phyloP scores from a whole-genome alignment of 2,113 vertebrate species.

The Gymnorhina tibicen region DNA sequence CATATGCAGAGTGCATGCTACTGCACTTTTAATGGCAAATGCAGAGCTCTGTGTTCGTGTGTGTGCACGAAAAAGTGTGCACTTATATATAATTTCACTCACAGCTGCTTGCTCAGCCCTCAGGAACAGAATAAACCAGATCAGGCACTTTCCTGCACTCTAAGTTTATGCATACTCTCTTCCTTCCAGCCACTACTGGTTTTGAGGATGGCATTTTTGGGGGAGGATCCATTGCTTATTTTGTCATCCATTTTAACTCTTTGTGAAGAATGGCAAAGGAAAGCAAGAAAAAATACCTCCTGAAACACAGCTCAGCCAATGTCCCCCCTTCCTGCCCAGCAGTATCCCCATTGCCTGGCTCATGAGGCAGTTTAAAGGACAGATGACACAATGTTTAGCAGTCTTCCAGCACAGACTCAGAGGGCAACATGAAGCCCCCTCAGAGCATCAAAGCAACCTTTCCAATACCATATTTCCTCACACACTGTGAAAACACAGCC shows the following conservation, averaged over 20 bases:
- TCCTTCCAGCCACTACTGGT: background rate
- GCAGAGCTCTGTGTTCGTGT: background rate
- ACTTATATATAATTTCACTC: background rate
- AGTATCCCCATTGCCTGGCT: background rate
- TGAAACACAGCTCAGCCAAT: background rate
- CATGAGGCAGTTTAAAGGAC: background rate
- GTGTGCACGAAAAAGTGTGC: too few species aligned
- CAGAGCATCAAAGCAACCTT: background rate
- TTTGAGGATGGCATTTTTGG: background rate
- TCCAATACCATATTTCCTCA: background rate
- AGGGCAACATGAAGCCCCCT: background rate
- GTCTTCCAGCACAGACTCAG: background rate
- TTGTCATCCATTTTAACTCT: background rate
- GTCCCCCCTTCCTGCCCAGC: background rate
- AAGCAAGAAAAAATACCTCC: background rate
- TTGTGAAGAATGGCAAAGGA: background rate
- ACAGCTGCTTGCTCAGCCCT: background rate
- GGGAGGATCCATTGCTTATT: background rate
- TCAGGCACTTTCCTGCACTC: background rate
- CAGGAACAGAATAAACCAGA: background rate
- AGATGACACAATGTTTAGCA: background rate
- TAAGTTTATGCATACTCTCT: background rate
- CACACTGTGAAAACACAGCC: background rate
- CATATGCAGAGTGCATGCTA: background rate
- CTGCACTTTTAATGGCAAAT: background rate